phyloP scores from a whole-genome alignment of 2,888 invertebrate species.

The Bembecia ichneumoniformis region DNA sequence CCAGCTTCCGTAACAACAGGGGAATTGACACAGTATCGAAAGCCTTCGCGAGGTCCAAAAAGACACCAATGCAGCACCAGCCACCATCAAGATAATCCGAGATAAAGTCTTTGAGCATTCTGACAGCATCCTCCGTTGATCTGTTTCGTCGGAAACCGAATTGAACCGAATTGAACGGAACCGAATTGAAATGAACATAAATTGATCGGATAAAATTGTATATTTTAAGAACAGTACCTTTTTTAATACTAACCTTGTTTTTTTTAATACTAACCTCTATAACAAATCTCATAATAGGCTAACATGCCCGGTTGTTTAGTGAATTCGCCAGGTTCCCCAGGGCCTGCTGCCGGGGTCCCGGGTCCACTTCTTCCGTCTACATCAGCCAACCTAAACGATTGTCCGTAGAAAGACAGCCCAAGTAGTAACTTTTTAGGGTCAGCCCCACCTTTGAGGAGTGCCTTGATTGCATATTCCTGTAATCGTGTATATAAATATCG shows the following conservation, averaged over 20 bases:
- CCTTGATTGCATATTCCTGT: constrained; percentile 85
- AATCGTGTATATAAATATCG: constrained; percentile 4
- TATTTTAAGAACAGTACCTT: too few species aligned
- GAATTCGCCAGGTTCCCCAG: constrained; percentile 85
- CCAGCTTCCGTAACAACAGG: too few species aligned
- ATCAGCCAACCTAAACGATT: constrained; percentile 80
- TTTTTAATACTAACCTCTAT: constrained; percentile 52
- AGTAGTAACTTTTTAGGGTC: constrained; percentile 83
- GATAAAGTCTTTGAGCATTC: too few species aligned
- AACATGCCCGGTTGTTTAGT: constrained; percentile 91
- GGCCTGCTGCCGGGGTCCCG: constrained; percentile 78
- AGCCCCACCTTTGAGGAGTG: constrained; percentile 81
- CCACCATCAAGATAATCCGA: too few species aligned
- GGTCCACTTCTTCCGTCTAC: constrained; percentile 47
- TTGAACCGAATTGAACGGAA: too few species aligned
- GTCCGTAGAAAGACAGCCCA: constrained; percentile 90
- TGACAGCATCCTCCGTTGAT: too few species aligned
- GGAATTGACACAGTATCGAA: too few species aligned
- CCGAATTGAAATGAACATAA: too few species aligned
- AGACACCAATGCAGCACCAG: too few species aligned
- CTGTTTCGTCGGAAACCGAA: too few species aligned
- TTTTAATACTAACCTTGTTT: constrained; percentile 2
- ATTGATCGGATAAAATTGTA: too few species aligned
- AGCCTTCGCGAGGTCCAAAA: too few species aligned
- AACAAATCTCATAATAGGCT: constrained; percentile 89